Evolutionary conservation across 2,888 invertebrate species (phyloP).

Genomic region (Mechanitis mazaeus): DNA sequence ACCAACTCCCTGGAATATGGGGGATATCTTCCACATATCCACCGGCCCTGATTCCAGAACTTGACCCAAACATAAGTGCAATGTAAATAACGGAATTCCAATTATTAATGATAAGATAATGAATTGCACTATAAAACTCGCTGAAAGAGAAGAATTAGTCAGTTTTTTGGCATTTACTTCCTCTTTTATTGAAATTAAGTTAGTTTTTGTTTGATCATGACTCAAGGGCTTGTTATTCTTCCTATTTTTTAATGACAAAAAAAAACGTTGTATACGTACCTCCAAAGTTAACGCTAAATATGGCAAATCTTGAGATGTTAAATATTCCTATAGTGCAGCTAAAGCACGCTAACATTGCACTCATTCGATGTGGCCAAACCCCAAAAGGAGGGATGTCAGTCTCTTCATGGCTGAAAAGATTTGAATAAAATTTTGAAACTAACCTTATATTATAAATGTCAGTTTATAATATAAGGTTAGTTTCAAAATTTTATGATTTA

Average conservation of each 20-base stretch:
- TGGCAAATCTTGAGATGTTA: slow-evolving; percentile 91
- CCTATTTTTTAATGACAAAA: background rate
- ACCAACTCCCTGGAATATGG: slow-evolving; percentile 93
- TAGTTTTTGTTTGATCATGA: background rate
- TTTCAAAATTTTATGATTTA: too few species aligned
- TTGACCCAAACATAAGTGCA: slow-evolving; percentile 91
- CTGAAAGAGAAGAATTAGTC: slow-evolving; percentile 63
- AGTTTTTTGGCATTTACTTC: slow-evolving; percentile 4
- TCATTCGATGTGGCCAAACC: slow-evolving; percentile 76
- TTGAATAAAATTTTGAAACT: background rate
- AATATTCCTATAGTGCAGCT: slow-evolving; percentile 92
- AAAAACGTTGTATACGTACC: slow-evolving; percentile 63
- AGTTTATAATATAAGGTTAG: too few species aligned
- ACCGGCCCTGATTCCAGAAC: slow-evolving; percentile 89
- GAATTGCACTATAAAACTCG: slow-evolving; percentile 92
- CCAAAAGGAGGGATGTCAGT: slow-evolving; percentile 65
- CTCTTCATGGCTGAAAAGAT: slow-evolving; percentile 58
- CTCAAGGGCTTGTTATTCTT: slow-evolving; percentile 1
- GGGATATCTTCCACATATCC: slow-evolving; percentile 96
- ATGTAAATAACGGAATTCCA: slow-evolving; percentile 89
- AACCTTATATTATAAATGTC: background rate
- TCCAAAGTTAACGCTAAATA: slow-evolving; percentile 91
- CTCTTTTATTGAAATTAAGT: background rate
- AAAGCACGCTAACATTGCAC: slow-evolving; percentile 87
- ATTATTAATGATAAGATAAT: slow-evolving; percentile 86